These are phyloP conservation scores for Adelosebastes latens DNA, from an alignment of 2,797 vertebrate species.

Conservation along the genomic window DNA sequence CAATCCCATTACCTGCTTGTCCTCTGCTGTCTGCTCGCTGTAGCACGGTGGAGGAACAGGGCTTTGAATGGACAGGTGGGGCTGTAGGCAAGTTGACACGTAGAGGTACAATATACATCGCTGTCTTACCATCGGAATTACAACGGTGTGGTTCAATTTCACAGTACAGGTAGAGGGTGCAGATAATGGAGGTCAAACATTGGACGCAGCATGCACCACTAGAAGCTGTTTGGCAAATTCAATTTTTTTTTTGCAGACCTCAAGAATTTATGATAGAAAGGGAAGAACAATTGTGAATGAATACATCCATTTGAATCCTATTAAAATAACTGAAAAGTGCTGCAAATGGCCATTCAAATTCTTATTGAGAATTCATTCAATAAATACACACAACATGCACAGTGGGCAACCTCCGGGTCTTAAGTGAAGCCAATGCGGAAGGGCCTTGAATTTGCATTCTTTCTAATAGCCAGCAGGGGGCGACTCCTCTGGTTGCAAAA, in stretches of 20 bases:
- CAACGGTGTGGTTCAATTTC: conserved; percentile 32
- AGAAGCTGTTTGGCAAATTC: neutral
- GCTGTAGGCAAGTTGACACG: conserved; percentile 62
- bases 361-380: neutral
- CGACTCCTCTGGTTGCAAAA: no score
- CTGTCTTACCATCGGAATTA: conserved; percentile 29
- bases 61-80: conserved; percentile 60
- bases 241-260: neutral
- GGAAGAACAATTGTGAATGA: neutral
- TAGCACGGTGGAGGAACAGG: conserved; percentile 26
- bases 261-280: neutral
- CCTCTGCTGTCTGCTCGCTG: conserved; percentile 65
- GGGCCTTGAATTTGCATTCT: no score
- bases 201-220: neutral
- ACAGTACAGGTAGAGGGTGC: conserved; percentile 22
- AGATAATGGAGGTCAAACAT: conserved; percentile 41
- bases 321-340: neutral
- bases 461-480: no score
- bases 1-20: conserved; percentile 76
- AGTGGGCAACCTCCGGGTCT: no score
- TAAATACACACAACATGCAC: neutral
- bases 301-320: neutral
- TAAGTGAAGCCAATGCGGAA: no score
- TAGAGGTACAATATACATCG: conserved; percentile 29
- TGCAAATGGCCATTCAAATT: neutral